Conservation (phyloP, 2,888 invertebrate species). For the Erebia epiphron region DNA sequence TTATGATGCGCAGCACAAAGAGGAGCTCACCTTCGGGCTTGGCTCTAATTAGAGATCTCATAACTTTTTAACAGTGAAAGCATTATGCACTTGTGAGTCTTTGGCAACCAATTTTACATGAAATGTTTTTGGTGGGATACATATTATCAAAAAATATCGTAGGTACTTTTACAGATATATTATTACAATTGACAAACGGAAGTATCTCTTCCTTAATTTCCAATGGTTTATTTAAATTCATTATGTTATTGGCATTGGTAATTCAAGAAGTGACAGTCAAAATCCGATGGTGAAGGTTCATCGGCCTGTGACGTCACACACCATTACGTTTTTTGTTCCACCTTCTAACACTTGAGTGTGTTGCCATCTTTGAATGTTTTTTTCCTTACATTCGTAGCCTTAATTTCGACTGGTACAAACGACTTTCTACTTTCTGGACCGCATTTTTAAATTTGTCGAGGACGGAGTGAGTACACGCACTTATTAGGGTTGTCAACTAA, state of each 20-base stretch:
- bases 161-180: not conserved
- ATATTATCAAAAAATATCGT: not conserved
- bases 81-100: no score
- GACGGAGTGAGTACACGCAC: slow-evolving; percentile 22
- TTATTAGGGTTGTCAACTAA: slow-evolving; percentile 11
- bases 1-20: no score
- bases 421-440: slow-evolving; percentile 31
- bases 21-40: no score
- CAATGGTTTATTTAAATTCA: slow-evolving; percentile 35
- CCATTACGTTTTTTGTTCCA: slow-evolving; percentile 42
- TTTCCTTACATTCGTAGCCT: slow-evolving; percentile 8
- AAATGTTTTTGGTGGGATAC: no score
- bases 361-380: slow-evolving; percentile 10
- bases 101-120: no score
- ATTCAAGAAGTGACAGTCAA: slow-evolving; percentile 60
- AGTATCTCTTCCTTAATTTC: slow-evolving; percentile 37
- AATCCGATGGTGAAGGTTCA: slow-evolving; percentile 61
- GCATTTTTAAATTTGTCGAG: slow-evolving; percentile 17
- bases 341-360: slow-evolving; percentile 30
- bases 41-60: no score
- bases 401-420: slow-evolving; percentile 17
- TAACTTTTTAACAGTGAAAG: no score
- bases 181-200: slow-evolving; percentile 26
- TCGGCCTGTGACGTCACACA: slow-evolving; percentile 66
- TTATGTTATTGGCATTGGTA: slow-evolving; percentile 52